A percentile compares a stretch with the other conserved stretches of the same genome.
Evolutionary conservation across 2,888 invertebrate genomes (phyloP).

Genomic region (Tromatobia lineatoria): DNA sequence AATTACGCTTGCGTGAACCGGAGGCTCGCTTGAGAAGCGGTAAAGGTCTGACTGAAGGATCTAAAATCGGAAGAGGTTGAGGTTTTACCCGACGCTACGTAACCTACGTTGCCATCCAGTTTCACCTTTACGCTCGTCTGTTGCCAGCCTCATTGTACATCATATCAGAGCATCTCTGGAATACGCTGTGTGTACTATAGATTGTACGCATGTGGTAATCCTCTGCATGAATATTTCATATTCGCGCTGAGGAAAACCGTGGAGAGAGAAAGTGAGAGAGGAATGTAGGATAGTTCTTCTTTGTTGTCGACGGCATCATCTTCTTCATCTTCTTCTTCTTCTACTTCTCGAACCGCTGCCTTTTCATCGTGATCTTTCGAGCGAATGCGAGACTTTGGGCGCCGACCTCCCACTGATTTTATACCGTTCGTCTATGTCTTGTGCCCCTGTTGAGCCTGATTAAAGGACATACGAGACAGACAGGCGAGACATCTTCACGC

Average conservation of each 20-base stretch:
- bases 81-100: background rate
- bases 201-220: slow-evolving; percentile 38
- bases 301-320: background rate
- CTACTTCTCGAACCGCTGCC: slow-evolving; percentile 7
- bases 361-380: slow-evolving; percentile 19
- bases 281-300: slow-evolving; percentile 2
- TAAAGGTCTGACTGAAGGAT: background rate
- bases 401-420: slow-evolving; percentile 52
- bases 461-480: slow-evolving; percentile 40
- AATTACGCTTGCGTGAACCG: background rate
- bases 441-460: slow-evolving; percentile 32
- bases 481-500: slow-evolving; percentile 17
- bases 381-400: slow-evolving; percentile 33
- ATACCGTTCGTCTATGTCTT: slow-evolving; percentile 35
- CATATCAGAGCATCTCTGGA: slow-evolving; percentile 13
- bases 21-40: background rate
- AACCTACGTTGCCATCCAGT: background rate
- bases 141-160: slow-evolving; percentile 1
- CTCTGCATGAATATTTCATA: slow-evolving; percentile 58
- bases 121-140: slow-evolving; percentile 34
- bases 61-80: background rate
- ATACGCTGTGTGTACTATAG: slow-evolving; percentile 15
- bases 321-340: slow-evolving; percentile 18
- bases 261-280: slow-evolving; percentile 14
- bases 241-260: background rate